phyloP scores from a whole-genome alignment of 2,113 vertebrate genomes.

The Tyto alba region DNA sequence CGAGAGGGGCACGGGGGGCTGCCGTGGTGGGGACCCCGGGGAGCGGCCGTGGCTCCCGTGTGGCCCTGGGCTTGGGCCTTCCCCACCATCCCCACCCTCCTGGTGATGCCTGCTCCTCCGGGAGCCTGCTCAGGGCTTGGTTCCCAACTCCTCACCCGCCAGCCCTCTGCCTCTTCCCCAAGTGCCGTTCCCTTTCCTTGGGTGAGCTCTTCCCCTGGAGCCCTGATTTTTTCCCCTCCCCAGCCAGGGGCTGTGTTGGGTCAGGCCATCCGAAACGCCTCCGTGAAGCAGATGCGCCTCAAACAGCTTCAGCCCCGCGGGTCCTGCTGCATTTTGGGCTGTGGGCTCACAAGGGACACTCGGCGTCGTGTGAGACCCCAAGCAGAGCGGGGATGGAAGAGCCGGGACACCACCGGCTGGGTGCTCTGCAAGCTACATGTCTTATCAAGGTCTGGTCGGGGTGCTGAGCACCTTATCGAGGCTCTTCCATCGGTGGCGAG shows the following conservation, averaged over 20 bases:
- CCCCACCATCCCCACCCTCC: neutral
- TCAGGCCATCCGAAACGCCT: neutral
- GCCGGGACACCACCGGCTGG: rapidly evolving
- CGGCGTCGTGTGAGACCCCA: rapidly evolving
- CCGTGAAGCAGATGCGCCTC: neutral
- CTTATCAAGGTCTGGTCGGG: neutral
- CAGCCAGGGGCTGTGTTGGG: rapidly evolving
- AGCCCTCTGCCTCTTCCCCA: neutral
- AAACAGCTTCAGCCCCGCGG: neutral
- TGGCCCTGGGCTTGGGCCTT: neutral
- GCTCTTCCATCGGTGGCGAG: neutral
- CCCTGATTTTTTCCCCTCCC: neutral
- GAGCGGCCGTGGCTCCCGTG: rapidly evolving
- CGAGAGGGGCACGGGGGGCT: neutral
- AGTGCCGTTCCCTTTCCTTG: neutral
- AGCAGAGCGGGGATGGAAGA: neutral
- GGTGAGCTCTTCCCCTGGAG: neutral
- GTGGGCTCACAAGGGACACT: neutral
- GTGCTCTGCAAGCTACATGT: neutral
- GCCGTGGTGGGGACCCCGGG: rapidly evolving
- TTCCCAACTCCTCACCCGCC: neutral
- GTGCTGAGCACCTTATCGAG: neutral
- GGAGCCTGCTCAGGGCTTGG: neutral
- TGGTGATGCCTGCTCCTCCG: neutral
- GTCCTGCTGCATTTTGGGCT: neutral